Percentiles rank a stretch among this genome's conserved stretches.
Conservation (phyloP, 1,140 invertebrate species). For the Hylaeus anthracinus region DNA sequence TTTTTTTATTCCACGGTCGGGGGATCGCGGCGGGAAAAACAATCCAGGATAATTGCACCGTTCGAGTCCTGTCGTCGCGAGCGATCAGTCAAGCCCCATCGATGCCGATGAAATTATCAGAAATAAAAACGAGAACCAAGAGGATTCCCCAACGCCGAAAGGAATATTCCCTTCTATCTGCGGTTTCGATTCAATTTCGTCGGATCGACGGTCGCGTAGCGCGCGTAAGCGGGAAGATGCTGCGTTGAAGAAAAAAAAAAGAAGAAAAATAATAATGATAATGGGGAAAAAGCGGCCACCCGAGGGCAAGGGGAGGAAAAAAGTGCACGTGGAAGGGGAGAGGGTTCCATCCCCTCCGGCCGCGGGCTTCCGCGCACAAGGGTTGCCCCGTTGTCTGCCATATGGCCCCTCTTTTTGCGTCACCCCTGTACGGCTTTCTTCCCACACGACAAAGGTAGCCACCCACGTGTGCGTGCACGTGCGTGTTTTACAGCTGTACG, state of each 20-base stretch:
- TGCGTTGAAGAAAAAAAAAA: slow-evolving; percentile 32
- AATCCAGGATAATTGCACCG: slow-evolving; percentile 22
- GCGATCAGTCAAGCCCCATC: slow-evolving; percentile 24
- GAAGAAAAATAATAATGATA: not conserved
- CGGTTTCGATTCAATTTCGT: slow-evolving; percentile 31
- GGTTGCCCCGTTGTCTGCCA: slow-evolving; percentile 72
- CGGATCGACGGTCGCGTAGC: slow-evolving; percentile 23
- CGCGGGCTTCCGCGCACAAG: slow-evolving; percentile 69
- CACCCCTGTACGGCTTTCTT: slow-evolving; percentile 67
- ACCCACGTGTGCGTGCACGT: slow-evolving; percentile 31
- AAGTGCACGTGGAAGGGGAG: slow-evolving; percentile 65
- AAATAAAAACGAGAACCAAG: slow-evolving; percentile 13
- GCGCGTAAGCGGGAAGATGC: slow-evolving; percentile 58
- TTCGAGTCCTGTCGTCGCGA: not conserved
- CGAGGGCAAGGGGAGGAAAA: slow-evolving; percentile 38
- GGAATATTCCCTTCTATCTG: slow-evolving; percentile 1
- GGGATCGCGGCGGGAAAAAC: not conserved
- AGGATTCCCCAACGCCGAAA: not conserved
- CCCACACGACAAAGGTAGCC: slow-evolving; percentile 59
- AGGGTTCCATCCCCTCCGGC: slow-evolving; percentile 59
- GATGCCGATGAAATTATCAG: slow-evolving; percentile 7
- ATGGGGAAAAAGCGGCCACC: not conserved
- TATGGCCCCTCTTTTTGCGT: slow-evolving; percentile 75
- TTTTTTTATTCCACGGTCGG: not conserved
- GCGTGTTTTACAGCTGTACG: slow-evolving; percentile 27